A percentile compares a stretch with the other conserved stretches of the same genome.
phyloP scores from a whole-genome alignment of 2,888 invertebrate species.

The Erebia palarica region DNA sequence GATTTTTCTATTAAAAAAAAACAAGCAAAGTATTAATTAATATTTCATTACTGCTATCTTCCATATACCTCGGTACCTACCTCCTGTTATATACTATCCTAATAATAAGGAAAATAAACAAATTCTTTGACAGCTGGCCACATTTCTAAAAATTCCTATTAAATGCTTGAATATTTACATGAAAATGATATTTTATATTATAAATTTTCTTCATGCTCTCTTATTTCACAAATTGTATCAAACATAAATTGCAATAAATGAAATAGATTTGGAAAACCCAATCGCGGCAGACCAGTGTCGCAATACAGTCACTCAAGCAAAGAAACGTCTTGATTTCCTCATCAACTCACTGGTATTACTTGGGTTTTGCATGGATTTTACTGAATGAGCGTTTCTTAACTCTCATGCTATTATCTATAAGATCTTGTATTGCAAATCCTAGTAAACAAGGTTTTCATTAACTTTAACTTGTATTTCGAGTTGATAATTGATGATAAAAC shows the following conservation, averaged over 20 bases:
- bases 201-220: too few species aligned
- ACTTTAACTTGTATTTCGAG: too few species aligned
- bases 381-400: background rate
- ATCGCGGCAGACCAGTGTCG: background rate
- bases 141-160: background rate
- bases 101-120: too few species aligned
- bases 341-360: background rate
- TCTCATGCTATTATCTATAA: background rate
- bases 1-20: too few species aligned
- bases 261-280: background rate
- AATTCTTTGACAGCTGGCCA: background rate
- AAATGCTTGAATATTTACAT: too few species aligned
- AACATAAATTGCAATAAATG: background rate
- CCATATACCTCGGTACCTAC: too few species aligned
- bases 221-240: background rate
- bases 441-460: too few species aligned
- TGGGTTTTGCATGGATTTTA: background rate
- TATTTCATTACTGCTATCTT: too few species aligned
- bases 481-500: too few species aligned
- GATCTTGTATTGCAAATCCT: background rate
- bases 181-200: too few species aligned
- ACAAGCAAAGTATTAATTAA: too few species aligned
- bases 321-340: constrained; percentile 6
- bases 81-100: too few species aligned
- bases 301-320: background rate